Conservation (phyloP, 2,888 invertebrate genomes). For the Cryptocephalus moraei region DNA sequence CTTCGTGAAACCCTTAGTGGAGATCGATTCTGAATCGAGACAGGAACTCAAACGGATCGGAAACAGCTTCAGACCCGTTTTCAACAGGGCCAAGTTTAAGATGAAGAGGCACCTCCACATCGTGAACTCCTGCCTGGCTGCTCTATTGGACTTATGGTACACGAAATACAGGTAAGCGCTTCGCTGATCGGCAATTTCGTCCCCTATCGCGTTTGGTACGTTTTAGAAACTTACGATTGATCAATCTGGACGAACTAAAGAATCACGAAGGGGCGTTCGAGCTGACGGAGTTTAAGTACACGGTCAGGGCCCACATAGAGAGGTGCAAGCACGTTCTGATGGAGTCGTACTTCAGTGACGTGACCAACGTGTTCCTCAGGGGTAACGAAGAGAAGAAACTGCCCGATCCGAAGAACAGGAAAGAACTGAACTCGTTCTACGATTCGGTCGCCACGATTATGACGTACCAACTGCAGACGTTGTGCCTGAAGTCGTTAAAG, state of each 20-base stretch:
- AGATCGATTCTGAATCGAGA: constrained; percentile 44
- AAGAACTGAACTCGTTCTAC: constrained; percentile 65
- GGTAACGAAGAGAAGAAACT: constrained; percentile 58
- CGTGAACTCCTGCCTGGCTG: constrained; percentile 73
- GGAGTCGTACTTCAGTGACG: constrained; percentile 53
- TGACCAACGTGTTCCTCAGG: constrained; percentile 53
- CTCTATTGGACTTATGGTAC: constrained; percentile 73
- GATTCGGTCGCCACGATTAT: constrained; percentile 78
- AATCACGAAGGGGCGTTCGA: constrained; percentile 56
- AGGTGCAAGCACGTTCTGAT: constrained; percentile 55
- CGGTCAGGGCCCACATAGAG: constrained; percentile 51
- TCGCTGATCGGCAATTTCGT: neutral
- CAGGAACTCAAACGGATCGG: constrained; percentile 51
- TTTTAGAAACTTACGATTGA: constrained; percentile 47
- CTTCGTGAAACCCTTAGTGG: constrained; percentile 43
- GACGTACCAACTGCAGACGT: constrained; percentile 76
- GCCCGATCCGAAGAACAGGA: constrained; percentile 54
- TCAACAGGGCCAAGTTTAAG: constrained; percentile 34
- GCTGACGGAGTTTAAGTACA: constrained; percentile 51
- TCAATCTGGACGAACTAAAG: constrained; percentile 49
- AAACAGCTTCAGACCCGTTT: constrained; percentile 55
- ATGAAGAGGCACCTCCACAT: constrained; percentile 56
- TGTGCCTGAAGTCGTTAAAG: constrained; percentile 69
- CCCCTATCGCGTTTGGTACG: neutral
- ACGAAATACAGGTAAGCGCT: constrained; percentile 7